Base-by-base conservation (phyloP, 2,797 vertebrate genomes). In the Synanceia verrucosa region DNA sequence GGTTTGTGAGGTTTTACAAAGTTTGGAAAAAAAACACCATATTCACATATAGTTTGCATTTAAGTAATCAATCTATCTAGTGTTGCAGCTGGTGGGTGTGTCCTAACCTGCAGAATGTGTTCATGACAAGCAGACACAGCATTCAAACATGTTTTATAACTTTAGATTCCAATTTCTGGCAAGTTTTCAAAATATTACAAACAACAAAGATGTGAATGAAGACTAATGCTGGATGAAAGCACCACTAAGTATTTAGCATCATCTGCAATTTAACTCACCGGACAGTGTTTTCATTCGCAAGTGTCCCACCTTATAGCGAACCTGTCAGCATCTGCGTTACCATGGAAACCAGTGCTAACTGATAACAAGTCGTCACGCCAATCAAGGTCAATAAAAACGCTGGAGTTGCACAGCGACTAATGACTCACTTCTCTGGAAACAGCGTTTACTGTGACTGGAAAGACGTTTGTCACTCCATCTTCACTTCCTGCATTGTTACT, bases 301-400 rank as follows among this genome's bases (percentile, higher is more conserved):
- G 4, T 11, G 28, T 69, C 10, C 59, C 48, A 72, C 19, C 33
- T 57, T 56, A 7, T 41, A 1, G 9, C 19, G 19, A n/a, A n/a
- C 37, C 31, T 53, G 33, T 37, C 72, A 75, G 70, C 69, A 69
- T 82, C 70, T 4, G 12, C 10, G 81, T 89, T 62, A 56, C 86
- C 81, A 81, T 81, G 72, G 79, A 36, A 78, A 84, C 72, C 46
- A 23, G 51, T 8, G 11, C 36, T 66, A 13, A 4, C n/a, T 7
- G 29, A n/a, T 3, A n/a, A n/a, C 18, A 8, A 6, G 19, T 3
- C n/a, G 21, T 3, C 3, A 61, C 11, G 12, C 26, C 6, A 39
- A 31, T 18, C 55, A 36, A 57, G 14, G 48, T 46, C 37, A 66
- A 43, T 43, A 7, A 41, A 51, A 43, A 69, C 0, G 28, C 56